Conservation (phyloP, 2,113 vertebrate genomes). For the Nothobranchius furzeri region DNA sequence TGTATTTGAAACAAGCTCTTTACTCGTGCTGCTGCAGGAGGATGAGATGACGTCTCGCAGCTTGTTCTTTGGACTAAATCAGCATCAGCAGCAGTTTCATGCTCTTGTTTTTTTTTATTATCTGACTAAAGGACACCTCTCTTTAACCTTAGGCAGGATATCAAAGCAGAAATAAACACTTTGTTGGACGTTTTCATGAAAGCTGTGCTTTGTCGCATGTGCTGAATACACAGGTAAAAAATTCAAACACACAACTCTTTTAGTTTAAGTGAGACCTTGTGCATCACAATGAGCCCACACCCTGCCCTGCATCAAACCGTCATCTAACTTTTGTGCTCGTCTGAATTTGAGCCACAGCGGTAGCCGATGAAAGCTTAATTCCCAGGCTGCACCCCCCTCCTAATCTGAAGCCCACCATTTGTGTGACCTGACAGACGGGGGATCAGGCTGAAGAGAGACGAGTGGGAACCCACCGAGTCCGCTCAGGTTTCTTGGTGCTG, state of each 20-base stretch:
- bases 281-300: constrained; percentile 71
- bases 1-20: too few species aligned
- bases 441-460: constrained; percentile 84
- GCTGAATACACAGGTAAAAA: constrained; percentile 12
- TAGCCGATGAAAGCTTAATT: constrained; percentile 88
- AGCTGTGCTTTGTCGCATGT: background rate
- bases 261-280: constrained; percentile 64
- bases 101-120: too few species aligned
- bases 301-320: constrained; percentile 66
- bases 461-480: constrained; percentile 79
- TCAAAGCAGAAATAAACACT: background rate
- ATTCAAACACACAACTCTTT: constrained; percentile 20
- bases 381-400: constrained; percentile 66
- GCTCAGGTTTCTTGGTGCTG: constrained; percentile 86
- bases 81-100: too few species aligned
- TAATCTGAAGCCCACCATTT: constrained; percentile 77
- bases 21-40: too few species aligned
- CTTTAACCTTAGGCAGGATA: too few species aligned
- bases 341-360: constrained; percentile 68
- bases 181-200: constrained; percentile 4
- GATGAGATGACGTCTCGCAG: too few species aligned
- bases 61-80: too few species aligned
- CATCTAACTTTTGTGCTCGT: constrained; percentile 68
- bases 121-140: too few species aligned
- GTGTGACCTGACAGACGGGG: constrained; percentile 80